Base-by-base conservation (phyloP, 2,888 invertebrate genomes). In the Endomychus coccineus region DNA sequence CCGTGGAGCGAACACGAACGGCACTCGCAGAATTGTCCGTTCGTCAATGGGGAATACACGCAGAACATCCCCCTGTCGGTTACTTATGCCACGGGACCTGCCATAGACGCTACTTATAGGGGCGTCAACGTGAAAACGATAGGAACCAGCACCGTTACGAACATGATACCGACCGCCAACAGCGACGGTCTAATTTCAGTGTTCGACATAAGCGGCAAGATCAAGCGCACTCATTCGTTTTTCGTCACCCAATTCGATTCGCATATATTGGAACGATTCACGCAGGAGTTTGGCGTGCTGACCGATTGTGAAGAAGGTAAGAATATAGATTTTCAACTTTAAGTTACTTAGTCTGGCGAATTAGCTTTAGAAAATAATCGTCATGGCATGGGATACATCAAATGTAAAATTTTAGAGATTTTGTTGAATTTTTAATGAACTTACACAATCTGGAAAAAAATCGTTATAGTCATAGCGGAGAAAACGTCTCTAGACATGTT, bases 1-100 rank as follows among this genome's bases (percentile, higher is more conserved):
- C 95, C 95, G 2, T 94, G 94, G 92, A 91, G 91, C 47, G 94
- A 95, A 62, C 94, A 95, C 60, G 94, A 92, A 66, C 74, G 94
- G 3, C 94, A 95, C 62, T 91, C 92, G 3, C 89, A 94, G 9
- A 80, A 79, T 52, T 95, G 95, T 61, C 90, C 92, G 1, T 92
- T 92, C 65, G 90, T 95, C 2, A 80, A 89, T 61, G 92, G 92
- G 19, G 91, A 92, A 66, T 91, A 89, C 59, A 94, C 94, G 7
- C 90, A 91, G 66, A 95, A 95, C 66, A 92, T 94, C 40, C 92
- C 95, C 3, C 72, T 92, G 34, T 83, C 87, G 32, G 78, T 87
- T 17, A 84, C 86, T 25, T 83, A 83, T 61, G 88, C 88, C 7
- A 87, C 88, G 25, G 80, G 80, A 46, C 86, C 87, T 28, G 87